These are phyloP conservation scores for Parascotia fuliginaria DNA, from an alignment of 2,888 invertebrate genomes.

Conservation along the genomic window DNA sequence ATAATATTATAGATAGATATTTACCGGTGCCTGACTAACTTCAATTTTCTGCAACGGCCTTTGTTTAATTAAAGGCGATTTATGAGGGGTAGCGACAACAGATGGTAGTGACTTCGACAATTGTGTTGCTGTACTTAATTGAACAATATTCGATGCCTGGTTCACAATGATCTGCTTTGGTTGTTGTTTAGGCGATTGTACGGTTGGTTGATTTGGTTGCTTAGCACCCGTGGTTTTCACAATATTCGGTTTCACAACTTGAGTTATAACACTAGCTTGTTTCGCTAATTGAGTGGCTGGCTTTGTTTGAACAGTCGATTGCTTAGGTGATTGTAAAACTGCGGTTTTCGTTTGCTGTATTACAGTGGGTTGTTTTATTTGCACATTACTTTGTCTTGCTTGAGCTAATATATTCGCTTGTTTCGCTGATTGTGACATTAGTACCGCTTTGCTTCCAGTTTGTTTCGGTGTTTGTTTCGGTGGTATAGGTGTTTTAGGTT, in stretches of 20 bases:
- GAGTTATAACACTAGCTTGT: constrained; percentile 23
- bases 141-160: constrained; percentile 27
- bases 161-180: constrained; percentile 45
- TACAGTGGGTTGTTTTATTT: constrained; percentile 36
- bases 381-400: constrained; percentile 51
- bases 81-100: constrained; percentile 60
- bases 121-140: constrained; percentile 39
- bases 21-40: constrained; percentile 53
- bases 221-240: constrained; percentile 17
- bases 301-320: constrained; percentile 20
- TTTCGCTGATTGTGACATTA: constrained; percentile 64
- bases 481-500: constrained; percentile 44
- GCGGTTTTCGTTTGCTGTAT: constrained; percentile 20
- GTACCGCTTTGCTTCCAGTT: constrained; percentile 49
- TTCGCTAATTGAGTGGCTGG: constrained; percentile 14
- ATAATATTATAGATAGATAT: no score
- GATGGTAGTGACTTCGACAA: constrained; percentile 60
- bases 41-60: constrained; percentile 67
- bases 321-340: constrained; percentile 16
- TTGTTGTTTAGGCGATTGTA: constrained; percentile 56
- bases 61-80: constrained; percentile 70
- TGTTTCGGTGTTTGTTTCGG: constrained; percentile 40
- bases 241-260: constrained; percentile 16
- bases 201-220: constrained; percentile 30
- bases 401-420: constrained; percentile 59